These are phyloP conservation scores for Pseudonaja textilis DNA, from an alignment of 2,113 vertebrate species.

Conservation along the genomic window DNA sequence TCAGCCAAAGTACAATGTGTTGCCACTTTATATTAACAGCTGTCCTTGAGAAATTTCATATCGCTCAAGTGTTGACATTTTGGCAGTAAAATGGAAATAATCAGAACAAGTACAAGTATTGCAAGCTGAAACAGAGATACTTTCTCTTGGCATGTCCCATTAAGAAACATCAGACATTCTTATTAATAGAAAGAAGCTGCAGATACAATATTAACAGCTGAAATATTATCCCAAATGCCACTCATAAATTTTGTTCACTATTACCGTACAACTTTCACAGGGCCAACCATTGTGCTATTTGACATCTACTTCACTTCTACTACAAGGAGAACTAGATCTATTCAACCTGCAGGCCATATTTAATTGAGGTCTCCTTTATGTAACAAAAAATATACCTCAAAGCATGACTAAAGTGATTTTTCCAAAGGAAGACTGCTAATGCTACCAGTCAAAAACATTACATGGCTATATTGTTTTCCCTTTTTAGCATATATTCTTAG, in stretches of 20 bases:
- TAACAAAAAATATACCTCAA: not conserved
- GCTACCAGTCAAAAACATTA: not conserved
- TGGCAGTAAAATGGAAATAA: not conserved
- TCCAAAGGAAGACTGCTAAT: not conserved
- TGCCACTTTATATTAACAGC: conserved; percentile 27
- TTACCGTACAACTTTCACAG: conserved; percentile 13
- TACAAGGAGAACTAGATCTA: conserved; percentile 29
- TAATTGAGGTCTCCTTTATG: not conserved
- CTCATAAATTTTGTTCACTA: conserved; percentile 29
- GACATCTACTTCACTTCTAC: not conserved
- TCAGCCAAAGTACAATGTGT: conserved; percentile 12
- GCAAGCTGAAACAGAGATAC: not conserved
- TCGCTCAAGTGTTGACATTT: conserved; percentile 18
- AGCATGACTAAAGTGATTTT: not conserved
- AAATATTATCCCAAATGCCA: conserved; percentile 17
- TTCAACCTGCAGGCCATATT: conserved; percentile 17
- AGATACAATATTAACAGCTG: conserved; percentile 31
- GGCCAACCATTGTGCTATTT: conserved; percentile 4
- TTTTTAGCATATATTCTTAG: not conserved
- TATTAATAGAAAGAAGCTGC: conserved; percentile 11
- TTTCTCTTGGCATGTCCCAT: not conserved
- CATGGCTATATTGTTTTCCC: not conserved
- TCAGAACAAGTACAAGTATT: conserved; percentile 3
- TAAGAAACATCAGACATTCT: not conserved
- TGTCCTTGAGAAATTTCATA: conserved; percentile 37